These are phyloP conservation scores for Ia io DNA, from an alignment of 2,113 vertebrate species.

Conservation along the genomic window DNA sequence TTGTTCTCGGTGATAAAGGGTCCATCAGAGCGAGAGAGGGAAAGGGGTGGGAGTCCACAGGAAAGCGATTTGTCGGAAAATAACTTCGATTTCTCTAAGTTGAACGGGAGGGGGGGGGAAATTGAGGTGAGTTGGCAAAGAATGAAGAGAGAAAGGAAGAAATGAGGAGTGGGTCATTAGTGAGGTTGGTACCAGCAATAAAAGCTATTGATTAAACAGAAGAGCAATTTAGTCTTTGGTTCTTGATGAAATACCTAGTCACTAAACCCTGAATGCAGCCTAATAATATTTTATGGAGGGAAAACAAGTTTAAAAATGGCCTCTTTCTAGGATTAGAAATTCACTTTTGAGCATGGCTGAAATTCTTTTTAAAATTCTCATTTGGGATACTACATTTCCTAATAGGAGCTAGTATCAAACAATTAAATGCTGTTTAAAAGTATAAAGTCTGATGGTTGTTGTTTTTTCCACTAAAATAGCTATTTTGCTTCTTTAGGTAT, in stretches of 20 bases:
- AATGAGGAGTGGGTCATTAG: neutral
- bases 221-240: constrained; percentile 38
- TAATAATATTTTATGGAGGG: constrained; percentile 56
- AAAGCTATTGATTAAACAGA: neutral
- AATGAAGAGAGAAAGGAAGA: neutral
- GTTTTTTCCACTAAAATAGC: neutral
- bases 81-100: neutral
- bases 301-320: constrained; percentile 47
- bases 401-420: neutral
- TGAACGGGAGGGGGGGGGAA: neutral
- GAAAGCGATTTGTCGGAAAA: neutral
- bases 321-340: constrained; percentile 51
- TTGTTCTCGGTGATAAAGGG: neutral
- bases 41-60: neutral
- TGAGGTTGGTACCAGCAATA: neutral
- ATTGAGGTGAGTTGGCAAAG: neutral
- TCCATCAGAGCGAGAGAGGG: neutral
- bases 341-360: neutral
- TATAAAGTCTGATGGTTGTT: neutral
- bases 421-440: neutral
- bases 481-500: neutral
- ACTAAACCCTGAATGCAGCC: constrained; percentile 11
- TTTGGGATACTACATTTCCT: neutral
- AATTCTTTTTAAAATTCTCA: neutral
- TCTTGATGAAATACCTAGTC: neutral